phyloP scores from a whole-genome alignment of 2,113 vertebrate genomes.

The Amblyopsis rosae region DNA sequence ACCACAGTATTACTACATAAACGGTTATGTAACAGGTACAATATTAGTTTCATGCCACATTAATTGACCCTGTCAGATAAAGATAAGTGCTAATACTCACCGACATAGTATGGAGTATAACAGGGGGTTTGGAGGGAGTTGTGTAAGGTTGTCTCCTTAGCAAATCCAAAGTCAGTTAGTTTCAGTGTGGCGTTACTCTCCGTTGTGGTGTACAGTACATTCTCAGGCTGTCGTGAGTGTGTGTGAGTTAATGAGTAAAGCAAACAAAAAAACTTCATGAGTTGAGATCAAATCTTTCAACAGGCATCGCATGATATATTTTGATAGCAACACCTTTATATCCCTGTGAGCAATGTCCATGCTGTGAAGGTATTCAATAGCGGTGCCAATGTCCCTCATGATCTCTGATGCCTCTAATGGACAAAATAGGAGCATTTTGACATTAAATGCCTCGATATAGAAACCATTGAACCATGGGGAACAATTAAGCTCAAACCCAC shows the following conservation, averaged over 20 bases:
- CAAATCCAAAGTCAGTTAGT: slow-evolving; percentile 93
- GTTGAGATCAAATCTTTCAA: background rate
- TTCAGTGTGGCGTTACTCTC: slow-evolving; percentile 85
- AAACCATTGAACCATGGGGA: background rate
- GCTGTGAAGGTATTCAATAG: slow-evolving; percentile 87
- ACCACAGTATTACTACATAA: no score
- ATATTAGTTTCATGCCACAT: background rate
- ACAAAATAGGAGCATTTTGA: slow-evolving; percentile 1
- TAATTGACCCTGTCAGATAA: no score
- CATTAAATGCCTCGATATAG: background rate
- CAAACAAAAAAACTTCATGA: background rate
- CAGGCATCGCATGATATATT: background rate
- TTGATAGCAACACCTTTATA: slow-evolving; percentile 82
- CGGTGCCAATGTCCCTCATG: slow-evolving; percentile 89
- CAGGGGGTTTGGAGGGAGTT: slow-evolving; percentile 75
- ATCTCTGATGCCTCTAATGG: slow-evolving; percentile 88
- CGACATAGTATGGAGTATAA: slow-evolving; percentile 70
- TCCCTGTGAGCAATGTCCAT: slow-evolving; percentile 92
- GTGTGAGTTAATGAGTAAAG: background rate
- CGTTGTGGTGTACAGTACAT: slow-evolving; percentile 90
- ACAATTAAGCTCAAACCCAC: slow-evolving; percentile 38
- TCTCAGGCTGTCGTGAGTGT: slow-evolving; percentile 82
- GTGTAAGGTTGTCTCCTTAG: slow-evolving; percentile 88
- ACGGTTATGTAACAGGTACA: background rate
- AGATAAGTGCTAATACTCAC: slow-evolving; percentile 36